Percentiles rank a stretch among this genome's conserved stretches.
These are phyloP conservation scores for Vulpes lagopus DNA, from an alignment of 2,113 vertebrate genomes.

Conservation along the genomic window DNA sequence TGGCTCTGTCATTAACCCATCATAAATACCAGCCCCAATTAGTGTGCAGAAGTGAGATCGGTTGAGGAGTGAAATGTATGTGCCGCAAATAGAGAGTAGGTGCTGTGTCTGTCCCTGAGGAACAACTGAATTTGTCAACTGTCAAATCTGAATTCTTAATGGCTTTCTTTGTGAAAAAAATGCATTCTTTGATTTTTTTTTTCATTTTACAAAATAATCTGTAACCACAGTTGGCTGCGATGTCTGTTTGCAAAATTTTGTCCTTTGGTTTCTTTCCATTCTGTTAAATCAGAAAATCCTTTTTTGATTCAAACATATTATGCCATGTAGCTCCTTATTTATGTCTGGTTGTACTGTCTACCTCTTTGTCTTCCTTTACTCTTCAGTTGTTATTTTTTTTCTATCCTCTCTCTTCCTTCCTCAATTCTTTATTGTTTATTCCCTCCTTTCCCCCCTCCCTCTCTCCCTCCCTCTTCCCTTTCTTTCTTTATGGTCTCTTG, in stretches of 20 bases:
- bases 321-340: neutral
- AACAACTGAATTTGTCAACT: conserved; percentile 70
- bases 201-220: conserved; percentile 61
- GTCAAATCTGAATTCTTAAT: conserved; percentile 66
- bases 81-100: conserved; percentile 34
- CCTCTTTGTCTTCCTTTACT: neutral
- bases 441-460: neutral
- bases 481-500: neutral
- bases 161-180: conserved; percentile 51
- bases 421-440: neutral
- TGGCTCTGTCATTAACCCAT: conserved; percentile 67
- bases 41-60: conserved; percentile 42
- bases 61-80: conserved; percentile 51
- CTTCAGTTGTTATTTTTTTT: neutral
- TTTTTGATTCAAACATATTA: neutral
- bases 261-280: conserved; percentile 58
- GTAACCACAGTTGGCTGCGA: conserved; percentile 1
- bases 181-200: conserved; percentile 41
- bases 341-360: too few species aligned
- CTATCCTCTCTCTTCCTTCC: neutral
- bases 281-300: neutral
- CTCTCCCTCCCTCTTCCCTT: too few species aligned
- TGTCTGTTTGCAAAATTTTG: conserved; percentile 37
- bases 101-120: conserved; percentile 44
- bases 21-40: conserved; percentile 75